phyloP scores from a whole-genome alignment of 1,140 invertebrate genomes.

The Adoxophyes honmai region DNA sequence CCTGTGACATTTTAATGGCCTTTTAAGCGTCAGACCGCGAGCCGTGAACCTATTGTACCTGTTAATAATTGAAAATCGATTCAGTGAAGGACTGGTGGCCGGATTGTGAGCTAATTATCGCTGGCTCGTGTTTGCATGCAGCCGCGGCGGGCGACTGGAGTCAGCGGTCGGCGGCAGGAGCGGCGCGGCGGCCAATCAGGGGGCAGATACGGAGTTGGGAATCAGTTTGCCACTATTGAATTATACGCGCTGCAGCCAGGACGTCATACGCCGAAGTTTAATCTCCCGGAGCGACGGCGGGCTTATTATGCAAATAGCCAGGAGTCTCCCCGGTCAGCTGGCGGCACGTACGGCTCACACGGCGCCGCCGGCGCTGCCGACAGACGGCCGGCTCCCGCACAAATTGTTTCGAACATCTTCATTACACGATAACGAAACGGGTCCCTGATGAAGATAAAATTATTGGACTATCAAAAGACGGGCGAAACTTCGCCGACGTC shows the following conservation, averaged over 20 bases:
- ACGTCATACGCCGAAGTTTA: conserved; percentile 71
- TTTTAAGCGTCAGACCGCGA: conserved; percentile 53
- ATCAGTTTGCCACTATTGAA: conserved; percentile 73
- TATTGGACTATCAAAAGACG: conserved; percentile 58
- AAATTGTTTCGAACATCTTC: conserved; percentile 26
- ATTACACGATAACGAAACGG: conserved; percentile 45
- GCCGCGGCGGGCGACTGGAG: conserved; percentile 36
- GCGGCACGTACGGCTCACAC: conserved; percentile 47
- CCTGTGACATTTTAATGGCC: conserved; percentile 62
- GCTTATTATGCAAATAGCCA: conserved; percentile 72
- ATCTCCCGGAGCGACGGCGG: conserved; percentile 59
- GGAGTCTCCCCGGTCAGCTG: conserved; percentile 55
- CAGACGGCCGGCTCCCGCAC: conserved; percentile 15
- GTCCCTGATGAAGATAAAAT: conserved; percentile 51
- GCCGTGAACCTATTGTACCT: conserved; percentile 24
- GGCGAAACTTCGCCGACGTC: conserved; percentile 41
- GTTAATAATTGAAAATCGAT: conserved; percentile 35
- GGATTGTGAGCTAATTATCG: conserved; percentile 51
- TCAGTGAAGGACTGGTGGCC: conserved; percentile 30
- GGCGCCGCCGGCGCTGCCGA: too few species aligned
- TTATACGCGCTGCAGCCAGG: conserved; percentile 64
- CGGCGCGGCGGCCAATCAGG: conserved; percentile 44
- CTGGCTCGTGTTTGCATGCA: conserved; percentile 41
- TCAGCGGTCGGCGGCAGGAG: conserved; percentile 36
- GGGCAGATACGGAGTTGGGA: conserved; percentile 45